A percentile compares a stretch with the other conserved stretches of the same genome.
These are phyloP conservation scores for Aricia artaxerxes DNA, from an alignment of 2,888 invertebrate genomes.

Conservation along the genomic window DNA sequence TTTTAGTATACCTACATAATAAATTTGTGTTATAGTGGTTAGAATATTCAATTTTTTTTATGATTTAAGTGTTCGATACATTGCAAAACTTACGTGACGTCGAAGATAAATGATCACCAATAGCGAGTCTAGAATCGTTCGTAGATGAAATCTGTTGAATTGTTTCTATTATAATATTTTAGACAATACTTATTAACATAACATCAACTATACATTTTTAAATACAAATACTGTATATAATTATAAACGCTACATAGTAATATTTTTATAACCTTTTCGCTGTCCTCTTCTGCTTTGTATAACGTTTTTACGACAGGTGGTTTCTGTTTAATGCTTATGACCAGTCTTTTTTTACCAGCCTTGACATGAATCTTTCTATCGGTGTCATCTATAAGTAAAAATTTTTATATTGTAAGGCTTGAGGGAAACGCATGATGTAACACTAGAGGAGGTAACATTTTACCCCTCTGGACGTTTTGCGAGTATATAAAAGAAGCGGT, in stretches of 20 bases:
- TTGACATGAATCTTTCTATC: slow-evolving; percentile 51
- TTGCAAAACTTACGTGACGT: slow-evolving; percentile 54
- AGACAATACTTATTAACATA: not conserved
- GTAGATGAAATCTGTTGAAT: slow-evolving; percentile 59
- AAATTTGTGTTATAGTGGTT: too few relatives aligned
- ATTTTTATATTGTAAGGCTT: not conserved
- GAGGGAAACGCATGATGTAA: too few relatives aligned
- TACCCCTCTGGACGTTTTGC: too few relatives aligned
- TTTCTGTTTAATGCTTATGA: slow-evolving; percentile 64
- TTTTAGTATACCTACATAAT: too few relatives aligned
- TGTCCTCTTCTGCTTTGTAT: slow-evolving; percentile 63
- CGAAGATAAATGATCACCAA: slow-evolving; percentile 67
- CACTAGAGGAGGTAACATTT: too few relatives aligned
- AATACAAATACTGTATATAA: too few relatives aligned
- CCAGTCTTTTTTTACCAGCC: slow-evolving; percentile 57
- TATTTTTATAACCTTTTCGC: slow-evolving; percentile 59
- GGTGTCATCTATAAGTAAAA: slow-evolving; percentile 56
- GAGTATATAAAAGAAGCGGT: not conserved
- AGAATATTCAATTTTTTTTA: too few relatives aligned
- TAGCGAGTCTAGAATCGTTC: slow-evolving; percentile 62
- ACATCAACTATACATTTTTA: too few relatives aligned
- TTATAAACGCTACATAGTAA: not conserved
- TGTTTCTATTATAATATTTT: not conserved
- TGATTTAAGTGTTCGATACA: not conserved
- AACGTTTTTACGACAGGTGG: slow-evolving; percentile 63